These are phyloP conservation scores for Embidobia sp. DNA, from an alignment of 2,888 invertebrate species.

Conservation along the genomic window DNA sequence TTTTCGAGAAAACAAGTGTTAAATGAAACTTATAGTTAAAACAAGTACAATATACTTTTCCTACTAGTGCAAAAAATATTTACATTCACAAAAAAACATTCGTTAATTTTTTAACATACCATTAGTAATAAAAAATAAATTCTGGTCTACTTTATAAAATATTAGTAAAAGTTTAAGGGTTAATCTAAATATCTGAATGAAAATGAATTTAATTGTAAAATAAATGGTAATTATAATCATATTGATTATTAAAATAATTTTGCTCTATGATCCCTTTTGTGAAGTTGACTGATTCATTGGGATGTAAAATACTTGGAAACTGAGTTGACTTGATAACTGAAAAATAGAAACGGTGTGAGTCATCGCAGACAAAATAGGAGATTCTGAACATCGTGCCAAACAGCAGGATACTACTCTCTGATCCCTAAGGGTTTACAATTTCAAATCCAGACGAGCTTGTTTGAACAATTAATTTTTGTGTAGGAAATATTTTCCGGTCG, in stretches of 20 bases:
- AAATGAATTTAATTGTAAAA: too few species aligned
- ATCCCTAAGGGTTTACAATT: conserved; percentile 12
- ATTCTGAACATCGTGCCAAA: conserved; percentile 13
- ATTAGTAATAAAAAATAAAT: too few species aligned
- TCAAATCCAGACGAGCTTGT: conserved; percentile 2
- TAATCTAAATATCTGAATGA: too few species aligned
- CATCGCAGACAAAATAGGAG: conserved; percentile 12
- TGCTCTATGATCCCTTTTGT: too few species aligned
- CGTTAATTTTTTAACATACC: too few species aligned
- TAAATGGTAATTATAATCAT: too few species aligned
- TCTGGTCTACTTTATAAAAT: too few species aligned
- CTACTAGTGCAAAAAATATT: too few species aligned
- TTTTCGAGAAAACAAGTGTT: conserved; percentile 1
- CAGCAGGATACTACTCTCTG: conserved; percentile 14
- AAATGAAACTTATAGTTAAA: background rate
- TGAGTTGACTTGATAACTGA: background rate
- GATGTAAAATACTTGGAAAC: conserved; percentile 2
- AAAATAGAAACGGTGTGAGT: conserved; percentile 23
- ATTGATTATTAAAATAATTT: too few species aligned
- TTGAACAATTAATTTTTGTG: conserved; percentile 5
- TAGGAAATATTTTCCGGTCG: conserved; percentile 1
- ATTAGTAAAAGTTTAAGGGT: too few species aligned
- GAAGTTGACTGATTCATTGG: conserved; percentile 6
- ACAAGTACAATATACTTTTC: too few species aligned
- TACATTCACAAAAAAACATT: too few species aligned